Conservation (phyloP, 1,140 invertebrate species). For the Paramacrobiotus metropolitanus region DNA sequence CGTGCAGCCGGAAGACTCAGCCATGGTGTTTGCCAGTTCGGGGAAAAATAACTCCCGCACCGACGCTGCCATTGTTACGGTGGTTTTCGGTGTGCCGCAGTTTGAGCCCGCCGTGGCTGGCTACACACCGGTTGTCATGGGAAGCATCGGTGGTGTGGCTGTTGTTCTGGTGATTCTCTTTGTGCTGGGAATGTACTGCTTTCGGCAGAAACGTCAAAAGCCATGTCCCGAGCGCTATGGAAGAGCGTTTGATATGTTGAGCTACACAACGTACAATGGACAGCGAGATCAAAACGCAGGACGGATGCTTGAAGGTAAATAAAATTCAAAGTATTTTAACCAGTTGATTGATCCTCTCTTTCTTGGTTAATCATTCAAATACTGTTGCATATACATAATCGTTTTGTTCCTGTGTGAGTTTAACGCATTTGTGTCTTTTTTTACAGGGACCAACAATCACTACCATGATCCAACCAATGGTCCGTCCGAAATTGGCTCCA, state of each 20-base stretch:
- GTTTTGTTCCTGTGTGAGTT: too few relatives aligned
- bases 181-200: neutral
- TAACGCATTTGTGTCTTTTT: too few relatives aligned
- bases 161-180: neutral
- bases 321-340: too few relatives aligned
- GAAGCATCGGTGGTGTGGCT: neutral
- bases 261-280: neutral
- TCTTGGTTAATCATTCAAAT: too few relatives aligned
- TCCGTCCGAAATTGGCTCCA: constrained; percentile 39
- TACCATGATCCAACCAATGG: neutral
- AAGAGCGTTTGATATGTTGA: neutral
- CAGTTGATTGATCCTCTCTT: too few relatives aligned
- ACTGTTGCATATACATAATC: too few relatives aligned
- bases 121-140: too few relatives aligned
- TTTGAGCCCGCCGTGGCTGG: neutral
- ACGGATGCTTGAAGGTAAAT: too few relatives aligned
- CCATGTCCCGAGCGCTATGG: neutral
- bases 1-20: constrained; percentile 25
- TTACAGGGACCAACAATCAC: too few relatives aligned
- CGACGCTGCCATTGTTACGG: neutral
- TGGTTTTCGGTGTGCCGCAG: neutral
- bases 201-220: neutral
- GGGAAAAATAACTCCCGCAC: neutral
- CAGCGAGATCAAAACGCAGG: neutral
- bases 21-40: neutral